Evolutionary conservation across 2,797 vertebrate species (phyloP).

Genomic region (Pseudochromis fuscus): DNA sequence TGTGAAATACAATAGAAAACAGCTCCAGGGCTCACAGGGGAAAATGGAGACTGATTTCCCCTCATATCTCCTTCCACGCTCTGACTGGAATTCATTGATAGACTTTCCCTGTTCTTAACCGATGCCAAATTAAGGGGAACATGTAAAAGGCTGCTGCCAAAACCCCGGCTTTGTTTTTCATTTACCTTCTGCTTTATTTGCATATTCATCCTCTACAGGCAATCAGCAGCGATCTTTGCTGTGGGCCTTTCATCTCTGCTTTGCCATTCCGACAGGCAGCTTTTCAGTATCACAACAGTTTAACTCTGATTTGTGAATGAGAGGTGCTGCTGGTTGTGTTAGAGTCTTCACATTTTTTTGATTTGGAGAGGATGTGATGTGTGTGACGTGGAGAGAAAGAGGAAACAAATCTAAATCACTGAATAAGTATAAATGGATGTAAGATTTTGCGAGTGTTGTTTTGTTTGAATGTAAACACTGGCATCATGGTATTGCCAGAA

Average conservation of each 20-base stretch:
- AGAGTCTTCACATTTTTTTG: conserved; percentile 60
- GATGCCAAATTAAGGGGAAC: conserved; percentile 80
- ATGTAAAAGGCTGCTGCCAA: conserved; percentile 77
- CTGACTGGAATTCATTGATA: conserved; percentile 75
- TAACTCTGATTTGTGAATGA: conserved; percentile 70
- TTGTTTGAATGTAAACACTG: conserved; percentile 50
- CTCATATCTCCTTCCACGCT: conserved; percentile 60
- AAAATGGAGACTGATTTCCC: conserved; percentile 69
- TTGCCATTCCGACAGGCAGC: conserved; percentile 73
- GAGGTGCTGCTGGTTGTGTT: conserved; percentile 51
- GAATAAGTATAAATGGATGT: conserved; percentile 53
- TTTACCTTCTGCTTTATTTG: conserved; percentile 83
- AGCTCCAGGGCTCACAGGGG: conserved; percentile 60
- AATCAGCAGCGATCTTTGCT: conserved; percentile 80
- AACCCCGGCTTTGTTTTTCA: conserved; percentile 79
- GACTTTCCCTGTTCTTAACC: conserved; percentile 73
- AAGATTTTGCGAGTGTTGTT: conserved; percentile 49
- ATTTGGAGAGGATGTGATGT: conserved; percentile 62
- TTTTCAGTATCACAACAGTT: conserved; percentile 74
- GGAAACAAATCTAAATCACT: conserved; percentile 38
- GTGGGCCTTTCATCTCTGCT: conserved; percentile 70
- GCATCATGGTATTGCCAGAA: conserved; percentile 36
- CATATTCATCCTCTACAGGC: conserved; percentile 80
- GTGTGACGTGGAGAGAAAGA: conserved; percentile 54
- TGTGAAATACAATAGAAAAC: conserved; percentile 71